phyloP scores from a whole-genome alignment of 37 sponge, comb jelly and placozoan species.

The Geodia barretti region DNA sequence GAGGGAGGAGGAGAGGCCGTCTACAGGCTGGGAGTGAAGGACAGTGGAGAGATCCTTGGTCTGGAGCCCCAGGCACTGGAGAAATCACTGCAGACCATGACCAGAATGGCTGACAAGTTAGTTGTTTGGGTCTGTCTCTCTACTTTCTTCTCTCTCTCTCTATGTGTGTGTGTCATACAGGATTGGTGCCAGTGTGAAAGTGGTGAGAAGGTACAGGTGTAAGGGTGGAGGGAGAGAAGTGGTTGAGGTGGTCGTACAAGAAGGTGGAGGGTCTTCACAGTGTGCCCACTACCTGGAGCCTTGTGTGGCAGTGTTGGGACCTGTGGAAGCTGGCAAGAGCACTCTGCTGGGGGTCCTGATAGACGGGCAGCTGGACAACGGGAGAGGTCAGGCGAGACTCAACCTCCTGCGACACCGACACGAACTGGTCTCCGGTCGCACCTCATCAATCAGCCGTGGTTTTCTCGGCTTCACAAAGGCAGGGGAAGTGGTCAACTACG shows the following conservation, averaged over 20 bases:
- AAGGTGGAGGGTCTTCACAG: background rate
- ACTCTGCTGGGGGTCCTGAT: slow-evolving; percentile 97
- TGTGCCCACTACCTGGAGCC: slow-evolving; percentile 84
- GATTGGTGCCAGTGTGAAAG: slow-evolving; percentile 65
- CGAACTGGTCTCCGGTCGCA: slow-evolving; percentile 96
- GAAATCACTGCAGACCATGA: slow-evolving; percentile 81
- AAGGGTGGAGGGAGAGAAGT: background rate
- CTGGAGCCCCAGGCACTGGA: slow-evolving; percentile 81
- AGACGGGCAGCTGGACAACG: slow-evolving; percentile 97
- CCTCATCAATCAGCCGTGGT: slow-evolving; percentile 93
- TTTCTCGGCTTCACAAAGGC: slow-evolving; percentile 90
- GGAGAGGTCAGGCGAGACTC: slow-evolving; percentile 90
- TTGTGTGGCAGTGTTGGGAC: slow-evolving; percentile 91
- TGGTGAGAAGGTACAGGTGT: background rate
- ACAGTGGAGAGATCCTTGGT: slow-evolving; percentile 84
- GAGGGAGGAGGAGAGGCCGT: slow-evolving; percentile 99
- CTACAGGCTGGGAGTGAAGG: slow-evolving; percentile 97
- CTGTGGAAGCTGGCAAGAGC: slow-evolving; percentile 95
- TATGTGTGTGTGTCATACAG: slow-evolving; percentile 50
- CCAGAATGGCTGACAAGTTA: slow-evolving; percentile 88
- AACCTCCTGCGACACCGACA: slow-evolving; percentile 97
- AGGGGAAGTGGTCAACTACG: slow-evolving; percentile 91
- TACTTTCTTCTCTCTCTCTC: background rate
- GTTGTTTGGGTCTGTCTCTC: background rate
- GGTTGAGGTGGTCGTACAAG: slow-evolving; percentile 68